Conservation (phyloP, 2,113 vertebrate species). For the Plecturocebus donacophilus region DNA sequence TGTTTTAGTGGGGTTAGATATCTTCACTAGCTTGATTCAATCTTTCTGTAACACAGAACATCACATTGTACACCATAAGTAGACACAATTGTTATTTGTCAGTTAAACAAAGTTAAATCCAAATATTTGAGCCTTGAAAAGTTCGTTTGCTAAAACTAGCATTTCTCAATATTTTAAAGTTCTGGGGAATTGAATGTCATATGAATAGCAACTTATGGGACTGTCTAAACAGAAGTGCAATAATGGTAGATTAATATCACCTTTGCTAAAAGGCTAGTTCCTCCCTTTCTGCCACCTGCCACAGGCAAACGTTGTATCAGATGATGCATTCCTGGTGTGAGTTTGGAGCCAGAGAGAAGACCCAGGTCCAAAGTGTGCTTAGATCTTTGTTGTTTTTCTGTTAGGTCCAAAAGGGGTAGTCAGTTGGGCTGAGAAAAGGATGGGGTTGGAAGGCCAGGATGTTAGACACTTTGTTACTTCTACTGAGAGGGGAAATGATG, state of each 20-base stretch:
- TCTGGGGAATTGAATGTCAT: not conserved
- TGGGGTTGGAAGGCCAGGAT: not conserved
- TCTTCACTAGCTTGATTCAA: not conserved
- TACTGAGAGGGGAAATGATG: not conserved
- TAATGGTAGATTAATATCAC: not conserved
- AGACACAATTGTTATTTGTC: not conserved
- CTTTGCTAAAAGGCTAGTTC: not conserved
- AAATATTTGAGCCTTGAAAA: slow-evolving; percentile 22
- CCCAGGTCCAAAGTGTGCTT: not conserved
- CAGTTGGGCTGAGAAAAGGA: not conserved
- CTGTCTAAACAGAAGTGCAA: not conserved
- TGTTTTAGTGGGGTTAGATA: not conserved
- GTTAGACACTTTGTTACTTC: not conserved
- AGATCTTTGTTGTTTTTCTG: not conserved
- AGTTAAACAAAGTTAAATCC: not conserved
- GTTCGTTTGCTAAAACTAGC: not conserved
- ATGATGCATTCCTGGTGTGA: not conserved
- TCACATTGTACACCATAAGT: not conserved
- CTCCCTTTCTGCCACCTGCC: not conserved
- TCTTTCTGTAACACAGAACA: not conserved
- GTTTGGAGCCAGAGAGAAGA: not conserved
- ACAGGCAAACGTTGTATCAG: not conserved
- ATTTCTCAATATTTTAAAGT: not conserved
- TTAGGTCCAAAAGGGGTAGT: not conserved
- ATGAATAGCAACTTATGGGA: not conserved